A percentile compares a stretch with the other conserved stretches of the same genome.
Conservation (phyloP, 2,113 vertebrate species). For the Lipotes vexillifer region DNA sequence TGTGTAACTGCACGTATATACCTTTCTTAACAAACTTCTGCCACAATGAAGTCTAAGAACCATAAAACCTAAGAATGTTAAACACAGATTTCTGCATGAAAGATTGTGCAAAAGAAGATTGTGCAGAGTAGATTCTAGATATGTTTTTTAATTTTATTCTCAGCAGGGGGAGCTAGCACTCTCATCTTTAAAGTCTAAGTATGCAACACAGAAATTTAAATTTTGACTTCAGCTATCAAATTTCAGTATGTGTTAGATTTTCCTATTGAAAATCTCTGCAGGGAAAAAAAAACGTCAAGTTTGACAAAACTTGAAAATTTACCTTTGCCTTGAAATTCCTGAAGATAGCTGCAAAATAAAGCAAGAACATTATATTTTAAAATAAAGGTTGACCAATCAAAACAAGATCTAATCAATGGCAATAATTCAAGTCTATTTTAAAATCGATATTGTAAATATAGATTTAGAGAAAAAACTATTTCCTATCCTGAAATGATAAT, state of each 20-base stretch:
- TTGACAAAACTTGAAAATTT: conserved; percentile 63
- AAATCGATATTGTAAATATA: conserved; percentile 40
- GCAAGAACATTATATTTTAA: not conserved
- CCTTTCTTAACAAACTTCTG: not conserved
- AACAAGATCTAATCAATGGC: not conserved
- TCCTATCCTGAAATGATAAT: conserved; percentile 30
- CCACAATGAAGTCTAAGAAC: rapidly evolving
- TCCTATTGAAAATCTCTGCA: not conserved
- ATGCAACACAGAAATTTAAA: not conserved
- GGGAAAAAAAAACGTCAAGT: not conserved
- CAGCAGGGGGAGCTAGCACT: conserved; percentile 81
- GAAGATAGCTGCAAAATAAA: conserved; percentile 83
- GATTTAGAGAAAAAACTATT: not conserved
- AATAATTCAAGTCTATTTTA: conserved; percentile 35
- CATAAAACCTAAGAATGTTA: not conserved
- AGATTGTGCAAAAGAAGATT: not conserved
- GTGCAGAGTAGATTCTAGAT: not conserved
- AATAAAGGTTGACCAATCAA: conserved; percentile 22
- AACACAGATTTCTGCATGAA: rapidly evolving
- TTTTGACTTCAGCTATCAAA: conserved; percentile 37
- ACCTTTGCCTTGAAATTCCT: conserved; percentile 91
- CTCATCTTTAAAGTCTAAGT: conserved; percentile 66
- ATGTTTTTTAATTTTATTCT: conserved; percentile 39
- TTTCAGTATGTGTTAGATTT: conserved; percentile 16
- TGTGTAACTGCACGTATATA: rapidly evolving